A percentile compares a stretch with the other conserved stretches of the same genome.
Evolutionary conservation across 2,113 vertebrate genomes (phyloP).

Genomic region (Gasterosteus nipponicus): DNA sequence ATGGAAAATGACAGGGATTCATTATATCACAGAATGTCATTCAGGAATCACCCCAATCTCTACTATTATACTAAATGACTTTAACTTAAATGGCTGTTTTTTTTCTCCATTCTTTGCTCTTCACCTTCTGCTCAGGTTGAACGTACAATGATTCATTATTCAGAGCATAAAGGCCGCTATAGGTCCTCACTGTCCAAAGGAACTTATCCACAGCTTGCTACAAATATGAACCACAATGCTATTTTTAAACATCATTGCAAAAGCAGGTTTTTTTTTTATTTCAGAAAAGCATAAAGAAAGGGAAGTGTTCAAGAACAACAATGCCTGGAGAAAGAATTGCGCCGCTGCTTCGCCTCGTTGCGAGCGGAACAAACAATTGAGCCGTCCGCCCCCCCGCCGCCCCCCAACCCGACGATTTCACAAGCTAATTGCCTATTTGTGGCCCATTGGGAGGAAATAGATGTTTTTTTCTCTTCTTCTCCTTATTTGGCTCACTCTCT

Average conservation of each 20-base stretch:
- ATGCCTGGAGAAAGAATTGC: conserved; percentile 49
- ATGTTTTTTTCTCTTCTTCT: conserved; percentile 27
- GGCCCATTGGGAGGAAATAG: conserved; percentile 46
- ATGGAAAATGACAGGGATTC: conserved; percentile 14
- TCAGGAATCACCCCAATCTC: background rate
- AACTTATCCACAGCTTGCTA: conserved; percentile 47
- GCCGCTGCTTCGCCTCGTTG: conserved; percentile 45
- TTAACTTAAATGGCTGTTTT: background rate
- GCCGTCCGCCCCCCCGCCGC: background rate
- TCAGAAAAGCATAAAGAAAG: conserved; percentile 26
- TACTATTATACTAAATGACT: background rate
- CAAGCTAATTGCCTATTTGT: conserved; percentile 67
- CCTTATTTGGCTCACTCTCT: conserved; percentile 31
- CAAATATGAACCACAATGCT: conserved; percentile 38
- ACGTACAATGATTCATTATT: background rate
- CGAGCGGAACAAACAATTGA: conserved; percentile 58
- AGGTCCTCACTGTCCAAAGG: background rate
- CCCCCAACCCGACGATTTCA: conserved; percentile 44
- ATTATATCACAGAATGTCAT: conserved; percentile 22
- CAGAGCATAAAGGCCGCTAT: conserved; percentile 1
- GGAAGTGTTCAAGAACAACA: conserved; percentile 54
- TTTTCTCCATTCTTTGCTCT: background rate
- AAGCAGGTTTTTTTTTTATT: conserved; percentile 32
- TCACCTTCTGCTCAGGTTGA: background rate
- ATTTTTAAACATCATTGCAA: conserved; percentile 56